These are phyloP conservation scores for Xylota sylvarum DNA, from an alignment of 2,888 invertebrate species.

Conservation along the genomic window DNA sequence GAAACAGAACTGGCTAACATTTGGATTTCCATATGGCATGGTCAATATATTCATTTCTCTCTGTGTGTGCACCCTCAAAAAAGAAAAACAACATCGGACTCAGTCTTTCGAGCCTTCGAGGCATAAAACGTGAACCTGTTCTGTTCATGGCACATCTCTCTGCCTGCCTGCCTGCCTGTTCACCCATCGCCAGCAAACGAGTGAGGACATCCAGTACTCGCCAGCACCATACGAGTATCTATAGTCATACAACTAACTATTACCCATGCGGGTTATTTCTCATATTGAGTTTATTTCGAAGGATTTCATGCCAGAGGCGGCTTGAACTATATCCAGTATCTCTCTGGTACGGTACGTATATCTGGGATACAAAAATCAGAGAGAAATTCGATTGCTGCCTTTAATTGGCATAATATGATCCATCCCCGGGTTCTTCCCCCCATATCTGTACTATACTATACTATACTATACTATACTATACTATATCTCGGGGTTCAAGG, in stretches of 20 bases:
- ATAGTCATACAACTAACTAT: constrained; percentile 37
- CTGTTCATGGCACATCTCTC: constrained; percentile 64
- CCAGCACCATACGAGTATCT: constrained; percentile 35
- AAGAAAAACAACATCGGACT: constrained; percentile 52
- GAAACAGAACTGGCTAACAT: constrained; percentile 58
- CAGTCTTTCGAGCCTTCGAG: constrained; percentile 72
- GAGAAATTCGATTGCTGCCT: constrained; percentile 73
- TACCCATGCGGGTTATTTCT: constrained; percentile 73
- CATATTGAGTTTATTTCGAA: constrained; percentile 75
- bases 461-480: no score
- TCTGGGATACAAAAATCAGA: constrained; percentile 66
- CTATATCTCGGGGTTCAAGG: constrained; percentile 21
- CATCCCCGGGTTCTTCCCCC: constrained; percentile 22
- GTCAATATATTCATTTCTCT: constrained; percentile 70
- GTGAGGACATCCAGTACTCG: constrained; percentile 59
- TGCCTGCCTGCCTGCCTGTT: no score
- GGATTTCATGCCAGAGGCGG: constrained; percentile 66
- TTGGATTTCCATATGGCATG: constrained; percentile 65
- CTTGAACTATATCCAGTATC: constrained; percentile 13
- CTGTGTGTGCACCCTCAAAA: constrained; percentile 32
- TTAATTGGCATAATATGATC: constrained; percentile 76
- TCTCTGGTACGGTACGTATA: constrained; percentile 26
- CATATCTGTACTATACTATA: no score
- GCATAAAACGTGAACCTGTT: constrained; percentile 69
- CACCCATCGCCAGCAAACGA: no score